phyloP scores from a whole-genome alignment of 1,140 invertebrate genomes.

The Listronotus oregonensis region DNA sequence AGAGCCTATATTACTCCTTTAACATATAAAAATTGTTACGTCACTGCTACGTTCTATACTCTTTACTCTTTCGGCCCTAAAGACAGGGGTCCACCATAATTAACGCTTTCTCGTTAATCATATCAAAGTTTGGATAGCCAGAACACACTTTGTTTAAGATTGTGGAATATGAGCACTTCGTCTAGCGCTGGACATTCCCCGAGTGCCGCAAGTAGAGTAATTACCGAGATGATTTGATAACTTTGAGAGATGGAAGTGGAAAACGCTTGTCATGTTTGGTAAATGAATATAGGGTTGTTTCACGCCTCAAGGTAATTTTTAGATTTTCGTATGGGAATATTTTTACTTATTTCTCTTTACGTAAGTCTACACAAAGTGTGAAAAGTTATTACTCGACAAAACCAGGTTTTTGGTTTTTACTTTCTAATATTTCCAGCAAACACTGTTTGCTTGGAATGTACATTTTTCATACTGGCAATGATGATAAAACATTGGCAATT shows the following conservation, averaged over 20 bases:
- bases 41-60: background rate
- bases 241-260: slow-evolving; percentile 30
- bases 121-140: slow-evolving; percentile 40
- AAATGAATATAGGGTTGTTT: background rate
- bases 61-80: background rate
- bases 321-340: too few relatives aligned
- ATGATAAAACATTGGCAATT: too few relatives aligned
- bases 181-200: slow-evolving; percentile 21
- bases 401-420: too few relatives aligned
- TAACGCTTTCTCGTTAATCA: slow-evolving; percentile 51
- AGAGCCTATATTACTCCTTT: too few relatives aligned
- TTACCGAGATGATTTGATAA: slow-evolving; percentile 39
- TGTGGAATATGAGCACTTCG: slow-evolving; percentile 21
- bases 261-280: slow-evolving; percentile 11
- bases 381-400: too few relatives aligned
- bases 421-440: too few relatives aligned
- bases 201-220: slow-evolving; percentile 37
- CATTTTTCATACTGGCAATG: too few relatives aligned
- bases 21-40: too few relatives aligned
- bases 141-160: slow-evolving; percentile 47
- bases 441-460: too few relatives aligned
- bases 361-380: too few relatives aligned
- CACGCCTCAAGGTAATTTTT: too few relatives aligned
- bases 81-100: slow-evolving; percentile 48
- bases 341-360: too few relatives aligned